These are phyloP conservation scores for Acanthaster planci DNA, from an alignment of 35 echinoderm and acorn worm genomes.

Conservation along the genomic window DNA sequence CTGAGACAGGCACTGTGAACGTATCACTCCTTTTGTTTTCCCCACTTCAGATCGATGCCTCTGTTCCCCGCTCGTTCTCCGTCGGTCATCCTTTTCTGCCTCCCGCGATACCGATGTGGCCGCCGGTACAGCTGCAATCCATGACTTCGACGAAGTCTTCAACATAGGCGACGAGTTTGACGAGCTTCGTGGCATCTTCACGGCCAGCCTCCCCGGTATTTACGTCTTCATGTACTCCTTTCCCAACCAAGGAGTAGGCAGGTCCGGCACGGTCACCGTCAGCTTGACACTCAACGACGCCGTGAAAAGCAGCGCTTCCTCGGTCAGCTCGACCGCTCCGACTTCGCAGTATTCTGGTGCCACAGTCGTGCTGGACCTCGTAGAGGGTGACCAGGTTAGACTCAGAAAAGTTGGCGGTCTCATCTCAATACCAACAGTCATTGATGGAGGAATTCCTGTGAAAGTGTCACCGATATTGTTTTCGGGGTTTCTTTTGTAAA, in stretches of 20 bases:
- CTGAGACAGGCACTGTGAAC: no score
- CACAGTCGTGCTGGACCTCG: constrained; percentile 3
- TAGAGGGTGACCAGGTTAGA: neutral
- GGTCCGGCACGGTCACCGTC: neutral
- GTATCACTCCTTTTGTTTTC: no score
- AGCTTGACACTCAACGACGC: neutral
- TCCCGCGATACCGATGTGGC: neutral
- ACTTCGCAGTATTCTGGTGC: neutral
- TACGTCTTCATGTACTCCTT: constrained; percentile 26
- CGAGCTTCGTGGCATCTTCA: neutral
- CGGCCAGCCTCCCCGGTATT: neutral
- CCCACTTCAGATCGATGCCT: constrained; percentile 3
- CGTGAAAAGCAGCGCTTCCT: neutral
- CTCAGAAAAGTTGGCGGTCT: neutral
- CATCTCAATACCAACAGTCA: neutral
- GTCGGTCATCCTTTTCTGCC: neutral
- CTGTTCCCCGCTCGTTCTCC: neutral
- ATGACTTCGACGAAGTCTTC: neutral
- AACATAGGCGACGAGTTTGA: neutral
- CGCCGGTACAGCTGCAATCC: neutral
- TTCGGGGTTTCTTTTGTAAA: neutral
- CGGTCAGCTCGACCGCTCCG: neutral
- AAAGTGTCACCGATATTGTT: neutral
- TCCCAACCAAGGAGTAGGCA: neutral
- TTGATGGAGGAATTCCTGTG: neutral